Conservation (phyloP, 2,888 invertebrate species). For the Pantelozetes paolii region DNA sequence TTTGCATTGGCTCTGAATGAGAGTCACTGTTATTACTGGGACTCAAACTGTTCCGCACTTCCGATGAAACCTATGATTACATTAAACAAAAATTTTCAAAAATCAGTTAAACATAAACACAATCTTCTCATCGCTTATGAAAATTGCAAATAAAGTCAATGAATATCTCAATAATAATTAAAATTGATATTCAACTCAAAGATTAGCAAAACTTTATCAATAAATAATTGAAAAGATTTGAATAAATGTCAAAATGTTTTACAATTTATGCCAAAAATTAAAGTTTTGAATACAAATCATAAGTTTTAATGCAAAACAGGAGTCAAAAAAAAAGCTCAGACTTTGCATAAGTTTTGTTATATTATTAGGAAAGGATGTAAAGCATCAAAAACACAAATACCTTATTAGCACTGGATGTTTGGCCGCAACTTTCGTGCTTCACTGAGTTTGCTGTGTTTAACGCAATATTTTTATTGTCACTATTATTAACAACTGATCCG, state of each 20-base stretch:
- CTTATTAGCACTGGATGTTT: conserved; percentile 29
- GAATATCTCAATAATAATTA: no score
- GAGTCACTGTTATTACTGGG: not conserved
- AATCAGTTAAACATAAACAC: no score
- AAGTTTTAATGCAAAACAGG: no score
- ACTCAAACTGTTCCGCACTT: conserved; percentile 5
- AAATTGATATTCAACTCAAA: no score
- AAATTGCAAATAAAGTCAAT: no score
- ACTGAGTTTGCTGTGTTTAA: conserved; percentile 13
- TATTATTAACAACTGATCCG: conserved; percentile 8
- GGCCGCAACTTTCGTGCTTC: conserved; percentile 6
- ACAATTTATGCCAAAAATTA: not conserved
- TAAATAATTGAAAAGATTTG: not conserved
- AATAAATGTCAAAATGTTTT: conserved; percentile 5
- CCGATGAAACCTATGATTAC: conserved; percentile 1
- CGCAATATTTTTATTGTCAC: conserved; percentile 28
- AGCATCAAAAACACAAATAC: conserved; percentile 6
- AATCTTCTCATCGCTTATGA: no score
- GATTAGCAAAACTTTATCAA: no score
- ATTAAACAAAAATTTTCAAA: not conserved
- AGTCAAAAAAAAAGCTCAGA: not conserved
- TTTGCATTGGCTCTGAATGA: conserved; percentile 10
- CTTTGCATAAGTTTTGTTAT: no score
- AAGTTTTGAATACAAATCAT: no score
- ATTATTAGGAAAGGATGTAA: not conserved